Conservation (phyloP, 2,113 vertebrate species). For the Athene noctua region DNA sequence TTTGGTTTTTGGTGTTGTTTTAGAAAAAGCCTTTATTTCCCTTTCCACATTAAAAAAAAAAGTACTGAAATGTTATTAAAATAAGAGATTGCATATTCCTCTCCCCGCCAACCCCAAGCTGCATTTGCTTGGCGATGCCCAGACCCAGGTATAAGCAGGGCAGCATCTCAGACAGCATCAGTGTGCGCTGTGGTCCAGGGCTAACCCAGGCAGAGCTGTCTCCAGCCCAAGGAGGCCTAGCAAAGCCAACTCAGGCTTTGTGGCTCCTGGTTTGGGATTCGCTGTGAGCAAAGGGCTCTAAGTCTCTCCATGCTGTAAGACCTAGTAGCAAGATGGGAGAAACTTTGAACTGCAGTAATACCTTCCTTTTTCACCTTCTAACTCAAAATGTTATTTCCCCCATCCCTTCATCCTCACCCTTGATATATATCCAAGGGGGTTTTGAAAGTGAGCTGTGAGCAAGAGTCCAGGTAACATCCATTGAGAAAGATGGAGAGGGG, state of each 20-base stretch:
- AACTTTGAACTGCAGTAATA: not conserved
- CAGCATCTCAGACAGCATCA: not conserved
- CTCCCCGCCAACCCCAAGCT: not conserved
- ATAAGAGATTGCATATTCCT: not conserved
- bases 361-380: not conserved
- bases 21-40: slow-evolving; percentile 11
- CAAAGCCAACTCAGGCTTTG: not conserved
- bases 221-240: accelerated
- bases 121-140: not conserved
- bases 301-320: not conserved
- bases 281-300: not conserved
- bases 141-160: not conserved
- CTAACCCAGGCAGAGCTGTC: not conserved
- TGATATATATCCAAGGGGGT: not conserved
- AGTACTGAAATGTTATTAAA: slow-evolving; percentile 28
- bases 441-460: not conserved
- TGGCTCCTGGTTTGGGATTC: not conserved
- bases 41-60: not conserved
- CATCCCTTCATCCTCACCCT: not conserved
- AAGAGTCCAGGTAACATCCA: not conserved
- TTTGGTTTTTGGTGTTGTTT: not conserved
- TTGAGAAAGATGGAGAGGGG: not conserved
- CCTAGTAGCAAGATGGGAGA: not conserved
- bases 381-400: not conserved
- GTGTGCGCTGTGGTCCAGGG: not conserved